Evolutionary conservation across 1,140 invertebrate genomes (phyloP).

Genomic region (Drosophila tropicalis): DNA sequence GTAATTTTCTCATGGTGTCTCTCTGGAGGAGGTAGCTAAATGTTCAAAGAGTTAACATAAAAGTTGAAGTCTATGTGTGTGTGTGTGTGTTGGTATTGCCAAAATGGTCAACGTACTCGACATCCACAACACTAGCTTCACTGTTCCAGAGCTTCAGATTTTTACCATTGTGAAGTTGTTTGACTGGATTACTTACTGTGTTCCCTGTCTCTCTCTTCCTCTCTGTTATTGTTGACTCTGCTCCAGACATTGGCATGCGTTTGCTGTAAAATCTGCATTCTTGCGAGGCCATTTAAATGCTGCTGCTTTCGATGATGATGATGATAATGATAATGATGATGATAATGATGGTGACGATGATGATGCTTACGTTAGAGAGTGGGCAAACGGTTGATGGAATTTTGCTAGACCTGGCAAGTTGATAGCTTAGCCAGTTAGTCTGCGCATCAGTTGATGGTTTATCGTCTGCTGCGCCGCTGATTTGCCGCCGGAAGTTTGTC

Average conservation of each 20-base stretch:
- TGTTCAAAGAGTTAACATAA: neutral
- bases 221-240: conserved; percentile 23
- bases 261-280: conserved; percentile 76
- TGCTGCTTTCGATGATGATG: conserved; percentile 11
- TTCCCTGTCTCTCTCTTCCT: conserved; percentile 37
- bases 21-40: neutral
- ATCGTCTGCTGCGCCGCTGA: conserved; percentile 74
- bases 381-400: neutral
- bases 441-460: conserved; percentile 64
- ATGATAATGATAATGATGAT: neutral
- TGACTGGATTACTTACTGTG: conserved; percentile 31
- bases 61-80: conserved; percentile 11
- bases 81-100: conserved; percentile 40
- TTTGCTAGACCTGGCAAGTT: neutral
- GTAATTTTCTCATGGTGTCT: conserved; percentile 71
- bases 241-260: conserved; percentile 56
- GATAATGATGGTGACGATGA: neutral
- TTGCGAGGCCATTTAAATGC: conserved; percentile 69
- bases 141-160: conserved; percentile 1
- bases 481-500: conserved; percentile 74
- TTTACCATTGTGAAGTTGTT: conserved; percentile 47
- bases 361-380: conserved; percentile 1
- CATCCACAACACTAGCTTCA: neutral
- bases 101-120: conserved; percentile 75
- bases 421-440: conserved; percentile 25